A percentile compares a stretch with the other conserved stretches of the same genome.
These are phyloP conservation scores for Caenorhabditis imperialis DNA, from an alignment of 2,888 invertebrate species.

Conservation along the genomic window DNA sequence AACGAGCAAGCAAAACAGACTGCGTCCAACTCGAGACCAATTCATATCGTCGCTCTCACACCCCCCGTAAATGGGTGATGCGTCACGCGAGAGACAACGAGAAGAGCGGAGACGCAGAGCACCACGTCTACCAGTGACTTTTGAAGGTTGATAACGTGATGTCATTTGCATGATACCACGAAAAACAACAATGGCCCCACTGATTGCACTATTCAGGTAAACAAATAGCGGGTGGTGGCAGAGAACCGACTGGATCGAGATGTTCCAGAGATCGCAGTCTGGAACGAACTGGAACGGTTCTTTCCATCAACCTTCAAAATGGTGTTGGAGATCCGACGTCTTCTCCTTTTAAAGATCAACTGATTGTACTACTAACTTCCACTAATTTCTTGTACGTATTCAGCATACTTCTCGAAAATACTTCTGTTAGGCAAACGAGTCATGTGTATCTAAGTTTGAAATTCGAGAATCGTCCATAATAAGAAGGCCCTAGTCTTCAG, in stretches of 20 bases:
- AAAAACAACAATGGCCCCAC: not conserved
- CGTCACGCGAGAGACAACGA: conserved; percentile 20
- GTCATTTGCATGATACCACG: conserved; percentile 13
- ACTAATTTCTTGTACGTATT: too few species aligned
- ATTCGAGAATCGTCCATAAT: too few species aligned
- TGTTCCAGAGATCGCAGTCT: conserved; percentile 25
- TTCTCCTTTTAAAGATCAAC: too few species aligned
- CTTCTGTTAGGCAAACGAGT: too few species aligned
- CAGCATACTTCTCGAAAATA: too few species aligned
- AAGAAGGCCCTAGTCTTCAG: too few species aligned
- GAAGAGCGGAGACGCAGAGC: conserved; percentile 10
- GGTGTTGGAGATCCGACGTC: too few species aligned
- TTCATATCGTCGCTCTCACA: not conserved
- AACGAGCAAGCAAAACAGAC: conserved; percentile 31
- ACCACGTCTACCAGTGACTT: conserved; percentile 21
- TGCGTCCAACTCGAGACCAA: conserved; percentile 37
- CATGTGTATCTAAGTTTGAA: too few species aligned
- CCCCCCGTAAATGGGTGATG: conserved; percentile 19
- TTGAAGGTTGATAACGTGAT: conserved; percentile 31
- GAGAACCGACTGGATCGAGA: not conserved
- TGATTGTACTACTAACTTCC: too few species aligned
- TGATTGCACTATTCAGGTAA: not conserved
- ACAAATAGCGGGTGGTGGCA: not conserved
- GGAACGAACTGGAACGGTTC: conserved; percentile 17
- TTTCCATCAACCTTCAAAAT: too few species aligned